These are phyloP conservation scores for Hemiscyllium ocellatum DNA, from an alignment of 2,113 vertebrate species.

Conservation along the genomic window DNA sequence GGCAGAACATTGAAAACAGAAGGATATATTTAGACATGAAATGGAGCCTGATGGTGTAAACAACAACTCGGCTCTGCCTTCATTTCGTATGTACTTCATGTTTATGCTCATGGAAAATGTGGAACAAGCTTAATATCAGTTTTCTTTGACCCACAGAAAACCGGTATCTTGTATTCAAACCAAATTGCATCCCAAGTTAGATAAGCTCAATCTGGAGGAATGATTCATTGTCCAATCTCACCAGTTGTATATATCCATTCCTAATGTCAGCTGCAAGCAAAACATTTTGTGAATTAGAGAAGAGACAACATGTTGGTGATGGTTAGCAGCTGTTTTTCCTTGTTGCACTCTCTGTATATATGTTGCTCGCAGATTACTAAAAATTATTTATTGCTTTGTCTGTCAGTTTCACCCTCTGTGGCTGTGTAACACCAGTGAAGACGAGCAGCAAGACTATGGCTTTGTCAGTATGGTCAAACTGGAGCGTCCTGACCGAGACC, in stretches of 20 bases:
- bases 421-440: conserved; percentile 93
- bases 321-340: neutral
- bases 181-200: neutral
- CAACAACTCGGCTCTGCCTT: neutral
- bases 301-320: neutral
- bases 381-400: neutral
- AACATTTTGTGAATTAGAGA: neutral
- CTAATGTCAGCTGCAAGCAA: neutral
- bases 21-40: neutral
- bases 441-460: conserved; percentile 77
- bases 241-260: conserved; percentile 2
- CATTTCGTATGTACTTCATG: neutral
- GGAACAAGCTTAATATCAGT: neutral
- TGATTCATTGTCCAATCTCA: neutral
- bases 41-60: neutral
- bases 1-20: neutral
- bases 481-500: conserved; percentile 73
- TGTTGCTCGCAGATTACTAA: neutral
- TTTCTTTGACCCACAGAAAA: neutral
- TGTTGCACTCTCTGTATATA: neutral
- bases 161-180: neutral
- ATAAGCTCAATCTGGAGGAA: too few relatives aligned
- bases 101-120: neutral
- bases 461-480: conserved; percentile 97
- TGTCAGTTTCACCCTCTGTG: conserved; percentile 88